Evolutionary conservation across 1,140 invertebrate species (phyloP), one percentile per base, ranked within the genome.

Genomic region (Wasmannia auropunctata): DNA sequence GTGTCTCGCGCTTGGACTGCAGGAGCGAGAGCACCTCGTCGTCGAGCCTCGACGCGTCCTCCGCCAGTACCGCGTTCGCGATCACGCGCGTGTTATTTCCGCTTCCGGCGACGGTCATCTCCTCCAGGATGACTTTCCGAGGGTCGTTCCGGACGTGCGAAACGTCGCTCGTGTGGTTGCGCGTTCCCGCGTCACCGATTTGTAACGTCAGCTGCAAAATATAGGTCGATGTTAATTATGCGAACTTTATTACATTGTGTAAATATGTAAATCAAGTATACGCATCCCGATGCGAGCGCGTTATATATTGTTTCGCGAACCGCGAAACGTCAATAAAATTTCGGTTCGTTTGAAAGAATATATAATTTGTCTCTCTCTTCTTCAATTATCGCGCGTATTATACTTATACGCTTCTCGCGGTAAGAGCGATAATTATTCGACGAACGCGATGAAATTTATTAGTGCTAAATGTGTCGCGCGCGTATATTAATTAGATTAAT

Each of bases 401-500:
- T 43, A 72, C n/a, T 43, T 83, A 34, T 3, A 8, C n/a, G n/a
- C n/a, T n/a, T n/a, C 25, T 22, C 1, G 40, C 37, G 22, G 4
- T 22, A 40, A 54, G 11, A 43, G 11, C 11, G 10, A 43, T 34
- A 34, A 58, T 60, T 22, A 43, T 60, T 83, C 19, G n/a, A 34
- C 31, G 10, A 46, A 34, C 28, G 11, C 8, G 69, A 43, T 60
- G 60, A 83, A 80, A 83, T 83, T 56, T 58, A 72, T 74, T 58
- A 31, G 43, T 37, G 10, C n/a, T 58, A 58, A 83, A 83, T 60
- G 14, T 34, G 34, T 58, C 49, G 67, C 28, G 22, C 56, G n/a
- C n/a, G n/a, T n/a, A n/a, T n/a, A 25, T 74, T 74, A 83, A 74
- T 83, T 74, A 83, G 37, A 72, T 74, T 74, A 46, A 72, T 43